Evolutionary conservation across 1,140 invertebrate genomes (phyloP).

Genomic region (Neodiprion pinetum): DNA sequence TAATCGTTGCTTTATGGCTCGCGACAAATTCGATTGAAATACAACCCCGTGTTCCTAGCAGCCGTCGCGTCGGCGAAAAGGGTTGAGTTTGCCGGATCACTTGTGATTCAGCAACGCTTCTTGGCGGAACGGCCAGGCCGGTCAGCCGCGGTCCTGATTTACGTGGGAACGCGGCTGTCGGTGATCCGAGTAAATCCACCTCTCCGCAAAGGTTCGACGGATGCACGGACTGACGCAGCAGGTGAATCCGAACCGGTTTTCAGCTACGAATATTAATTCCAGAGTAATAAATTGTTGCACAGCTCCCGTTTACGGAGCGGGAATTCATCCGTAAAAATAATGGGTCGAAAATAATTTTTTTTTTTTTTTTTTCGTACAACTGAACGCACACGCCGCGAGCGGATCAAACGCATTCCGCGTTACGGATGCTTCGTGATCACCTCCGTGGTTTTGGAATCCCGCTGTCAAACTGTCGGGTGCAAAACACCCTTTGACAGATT

Average conservation of each 20-base stretch:
- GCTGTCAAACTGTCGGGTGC: not conserved
- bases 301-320: no score
- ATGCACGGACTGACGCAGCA: not conserved
- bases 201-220: not conserved
- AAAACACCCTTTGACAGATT: slow-evolving; percentile 5
- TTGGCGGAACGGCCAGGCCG: not conserved
- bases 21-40: slow-evolving; percentile 5
- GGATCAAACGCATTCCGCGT: not conserved
- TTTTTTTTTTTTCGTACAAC: no score
- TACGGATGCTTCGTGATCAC: not conserved
- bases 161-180: not conserved
- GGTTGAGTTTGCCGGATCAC: not conserved
- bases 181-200: not conserved
- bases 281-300: no score
- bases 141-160: not conserved
- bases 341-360: no score
- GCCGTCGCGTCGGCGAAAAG: not conserved
- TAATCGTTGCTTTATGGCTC: not conserved
- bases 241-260: no score
- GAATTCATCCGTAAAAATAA: no score
- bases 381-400: not conserved
- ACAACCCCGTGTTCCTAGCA: not conserved
- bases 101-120: not conserved
- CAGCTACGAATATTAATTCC: no score
- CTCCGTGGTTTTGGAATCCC: not conserved